Conservation (phyloP, 2,888 invertebrate species). For the Drosophila setosimentum region DNA sequence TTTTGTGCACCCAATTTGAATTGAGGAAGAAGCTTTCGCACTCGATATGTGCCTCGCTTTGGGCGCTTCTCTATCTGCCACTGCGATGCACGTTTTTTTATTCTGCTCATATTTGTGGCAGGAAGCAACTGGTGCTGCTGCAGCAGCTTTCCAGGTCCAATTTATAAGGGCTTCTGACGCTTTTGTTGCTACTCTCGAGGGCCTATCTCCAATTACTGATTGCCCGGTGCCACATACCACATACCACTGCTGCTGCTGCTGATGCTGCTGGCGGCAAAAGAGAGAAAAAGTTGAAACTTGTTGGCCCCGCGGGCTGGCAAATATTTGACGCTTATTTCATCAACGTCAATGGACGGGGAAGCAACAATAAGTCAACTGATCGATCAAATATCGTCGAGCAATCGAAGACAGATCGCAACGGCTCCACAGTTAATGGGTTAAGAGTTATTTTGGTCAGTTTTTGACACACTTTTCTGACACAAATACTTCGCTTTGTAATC, state of each 20-base stretch:
- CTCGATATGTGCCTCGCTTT: constrained; percentile 35
- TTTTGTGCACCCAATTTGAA: constrained; percentile 15
- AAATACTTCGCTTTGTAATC: constrained; percentile 22
- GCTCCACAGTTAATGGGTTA: constrained; percentile 59
- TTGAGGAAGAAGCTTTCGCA: constrained; percentile 49
- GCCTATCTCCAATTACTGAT: constrained; percentile 75
- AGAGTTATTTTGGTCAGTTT: constrained; percentile 69
- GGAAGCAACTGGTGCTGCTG: constrained; percentile 39
- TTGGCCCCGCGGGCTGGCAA: constrained; percentile 55
- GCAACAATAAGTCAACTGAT: constrained; percentile 63
- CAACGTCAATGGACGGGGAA: constrained; percentile 50
- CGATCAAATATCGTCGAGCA: constrained; percentile 67
- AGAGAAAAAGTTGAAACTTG: constrained; percentile 30
- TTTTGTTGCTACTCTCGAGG: constrained; percentile 28
- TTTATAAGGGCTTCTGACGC: constrained; percentile 37
- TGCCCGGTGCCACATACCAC: constrained; percentile 56
- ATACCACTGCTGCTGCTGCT: constrained; percentile 2
- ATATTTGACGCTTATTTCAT: constrained; percentile 68
- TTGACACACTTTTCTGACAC: constrained; percentile 69
- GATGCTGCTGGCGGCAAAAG: constrained; percentile 4
- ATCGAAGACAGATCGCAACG: constrained; percentile 52
- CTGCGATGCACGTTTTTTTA: constrained; percentile 69
- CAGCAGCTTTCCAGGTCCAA: constrained; percentile 38
- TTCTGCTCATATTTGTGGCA: constrained; percentile 54
- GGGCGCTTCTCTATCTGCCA: constrained; percentile 57